Evolutionary conservation across 2,888 invertebrate species (phyloP), one percentile per base, ranked within the genome.

Genomic region (Mesorhabditis sp.): DNA sequence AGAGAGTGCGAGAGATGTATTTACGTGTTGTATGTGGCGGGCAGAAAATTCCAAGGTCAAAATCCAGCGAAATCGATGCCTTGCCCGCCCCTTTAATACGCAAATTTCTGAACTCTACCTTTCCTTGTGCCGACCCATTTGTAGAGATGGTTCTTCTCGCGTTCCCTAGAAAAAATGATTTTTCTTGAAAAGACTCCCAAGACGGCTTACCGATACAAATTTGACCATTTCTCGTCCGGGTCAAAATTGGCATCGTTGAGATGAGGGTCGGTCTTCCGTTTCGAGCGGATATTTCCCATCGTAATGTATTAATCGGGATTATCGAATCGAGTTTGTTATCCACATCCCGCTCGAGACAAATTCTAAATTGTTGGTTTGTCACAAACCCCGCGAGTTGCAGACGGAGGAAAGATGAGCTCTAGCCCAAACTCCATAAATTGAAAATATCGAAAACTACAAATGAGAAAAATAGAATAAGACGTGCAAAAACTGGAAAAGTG

Each of bases 91-190:
- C 28, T n/a, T n/a, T 28, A 28, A 28, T 1, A 28, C 28, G 28
- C 2, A 28, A 28, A 28, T 28, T 28, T 28, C 28, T 2, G 28
- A 28, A 28, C 28, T 28, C 1, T n/a, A n/a, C 83, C 82, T 72
- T 76, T 76, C 43, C 83, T 67, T 0, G 82, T 82, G 45, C 84
- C 86, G 58, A 85, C 83, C 85, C 85, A 85, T 77, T 85, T 85
- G 76, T 85, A 85, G 69, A 85, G 77, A 68, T 82, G 81, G 70
- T 85, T 86, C 71, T 84, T 86, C 75, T 86, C 83, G n/a, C 84
- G 74, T 67, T 86, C 85, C 45, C 85, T 72, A 67, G 81, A 83
- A 58, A 84, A 68, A 73, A 82, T 84, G 44, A 64, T 66, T 65
- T n/a, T n/a, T 28, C 28, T 28, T 28, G 28, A 28, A 28, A 28